These are phyloP conservation scores for Muscicapa striata DNA, from an alignment of 2,797 vertebrate species.

Conservation along the genomic window DNA sequence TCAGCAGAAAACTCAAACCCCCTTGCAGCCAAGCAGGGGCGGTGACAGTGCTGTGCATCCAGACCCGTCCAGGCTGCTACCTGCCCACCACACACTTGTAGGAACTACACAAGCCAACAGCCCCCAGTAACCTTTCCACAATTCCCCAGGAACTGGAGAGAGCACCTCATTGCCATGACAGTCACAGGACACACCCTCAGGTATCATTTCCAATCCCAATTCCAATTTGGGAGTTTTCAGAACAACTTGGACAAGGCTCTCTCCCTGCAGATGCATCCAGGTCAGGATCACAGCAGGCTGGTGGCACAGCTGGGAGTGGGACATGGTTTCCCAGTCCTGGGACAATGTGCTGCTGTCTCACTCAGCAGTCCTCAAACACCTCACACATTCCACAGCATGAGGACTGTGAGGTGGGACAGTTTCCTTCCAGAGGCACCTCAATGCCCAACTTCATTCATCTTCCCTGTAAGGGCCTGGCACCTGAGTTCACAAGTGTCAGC, in stretches of 20 bases:
- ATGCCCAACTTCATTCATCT: background rate
- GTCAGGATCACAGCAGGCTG: background rate
- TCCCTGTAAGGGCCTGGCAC: background rate
- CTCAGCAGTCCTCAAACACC: background rate
- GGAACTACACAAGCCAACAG: rapidly evolving
- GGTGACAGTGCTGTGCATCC: rapidly evolving
- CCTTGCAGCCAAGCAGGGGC: background rate
- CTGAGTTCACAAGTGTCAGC: rapidly evolving
- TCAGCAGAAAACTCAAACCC: background rate
- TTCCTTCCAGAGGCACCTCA: background rate
- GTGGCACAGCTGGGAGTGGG: background rate
- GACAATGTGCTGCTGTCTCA: background rate
- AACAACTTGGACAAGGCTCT: background rate
- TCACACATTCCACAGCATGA: background rate
- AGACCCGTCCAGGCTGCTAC: background rate
- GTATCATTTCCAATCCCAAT: rapidly evolving
- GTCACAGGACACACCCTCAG: background rate
- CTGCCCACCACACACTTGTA: background rate
- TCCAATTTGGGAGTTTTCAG: background rate
- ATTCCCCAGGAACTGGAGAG: background rate
- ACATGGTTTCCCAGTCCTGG: background rate
- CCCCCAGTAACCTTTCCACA: background rate
- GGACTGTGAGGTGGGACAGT: background rate
- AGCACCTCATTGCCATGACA: rapidly evolving
- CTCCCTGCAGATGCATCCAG: background rate